Evolutionary conservation across 2,113 vertebrate genomes (phyloP).

Genomic region (Taxidea taxus): DNA sequence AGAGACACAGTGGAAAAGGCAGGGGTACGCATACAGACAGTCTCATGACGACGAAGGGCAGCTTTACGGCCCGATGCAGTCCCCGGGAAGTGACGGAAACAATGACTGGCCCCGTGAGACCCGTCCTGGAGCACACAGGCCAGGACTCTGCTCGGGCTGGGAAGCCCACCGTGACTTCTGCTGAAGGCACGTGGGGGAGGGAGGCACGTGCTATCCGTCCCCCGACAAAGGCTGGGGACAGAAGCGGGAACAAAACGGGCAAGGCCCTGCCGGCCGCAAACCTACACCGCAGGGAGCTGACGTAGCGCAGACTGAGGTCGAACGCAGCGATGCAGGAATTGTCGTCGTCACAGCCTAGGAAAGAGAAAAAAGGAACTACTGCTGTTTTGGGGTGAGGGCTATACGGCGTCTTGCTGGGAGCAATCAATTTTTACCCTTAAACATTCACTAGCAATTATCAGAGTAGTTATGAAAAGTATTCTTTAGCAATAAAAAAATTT

Average conservation of each 20-base stretch:
- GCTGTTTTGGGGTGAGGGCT: background rate
- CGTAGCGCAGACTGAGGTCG: background rate
- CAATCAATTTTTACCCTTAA: background rate
- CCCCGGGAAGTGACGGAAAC: background rate
- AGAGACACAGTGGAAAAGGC: background rate
- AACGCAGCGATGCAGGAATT: background rate
- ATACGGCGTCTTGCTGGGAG: background rate
- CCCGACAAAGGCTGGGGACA: background rate
- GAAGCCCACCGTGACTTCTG: background rate
- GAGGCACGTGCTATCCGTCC: background rate
- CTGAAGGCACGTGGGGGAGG: background rate
- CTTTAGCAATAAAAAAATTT: conserved; percentile 49
- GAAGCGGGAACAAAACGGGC: background rate
- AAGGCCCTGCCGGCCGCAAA: no score
- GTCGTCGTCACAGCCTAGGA: background rate
- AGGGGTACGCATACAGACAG: no score
- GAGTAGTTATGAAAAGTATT: background rate
- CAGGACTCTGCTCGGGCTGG: background rate
- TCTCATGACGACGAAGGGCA: rapidly evolving
- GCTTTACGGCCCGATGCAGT: background rate
- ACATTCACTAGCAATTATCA: background rate
- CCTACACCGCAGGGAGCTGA: background rate
- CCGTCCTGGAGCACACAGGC: background rate
- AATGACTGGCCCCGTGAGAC: rapidly evolving
- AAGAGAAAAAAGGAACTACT: background rate